Conservation (phyloP, 2,797 vertebrate species). For the Manis javanica region DNA sequence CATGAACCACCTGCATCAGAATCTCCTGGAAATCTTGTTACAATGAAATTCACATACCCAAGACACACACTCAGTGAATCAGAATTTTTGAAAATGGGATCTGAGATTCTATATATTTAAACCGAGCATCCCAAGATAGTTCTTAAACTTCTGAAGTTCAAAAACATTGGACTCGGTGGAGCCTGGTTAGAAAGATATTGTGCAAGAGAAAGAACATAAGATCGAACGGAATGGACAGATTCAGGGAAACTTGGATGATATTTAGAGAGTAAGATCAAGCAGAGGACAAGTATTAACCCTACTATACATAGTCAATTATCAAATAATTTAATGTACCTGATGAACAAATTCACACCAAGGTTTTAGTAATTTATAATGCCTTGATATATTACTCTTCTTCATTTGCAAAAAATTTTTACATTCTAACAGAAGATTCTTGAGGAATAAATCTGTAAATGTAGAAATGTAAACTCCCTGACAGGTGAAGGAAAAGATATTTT, state of each 20-base stretch:
- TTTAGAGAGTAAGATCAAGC: background rate
- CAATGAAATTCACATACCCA: background rate
- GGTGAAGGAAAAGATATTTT: slow-evolving; percentile 64
- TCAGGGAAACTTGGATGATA: background rate
- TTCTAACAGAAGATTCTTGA: slow-evolving; percentile 26
- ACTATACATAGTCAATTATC: background rate
- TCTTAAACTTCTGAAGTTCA: background rate
- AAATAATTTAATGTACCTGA: slow-evolving; percentile 31
- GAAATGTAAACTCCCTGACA: slow-evolving; percentile 53
- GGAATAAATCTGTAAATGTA: slow-evolving; percentile 59
- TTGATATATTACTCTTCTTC: slow-evolving; percentile 7
- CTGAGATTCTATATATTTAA: background rate
- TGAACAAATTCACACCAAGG: slow-evolving; percentile 36
- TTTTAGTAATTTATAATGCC: slow-evolving; percentile 51
- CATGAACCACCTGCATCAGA: background rate
- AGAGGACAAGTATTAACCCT: background rate
- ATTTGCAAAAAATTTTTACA: background rate
- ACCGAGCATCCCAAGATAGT: background rate
- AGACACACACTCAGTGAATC: background rate
- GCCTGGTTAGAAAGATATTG: background rate
- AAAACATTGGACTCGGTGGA: background rate
- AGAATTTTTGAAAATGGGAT: background rate
- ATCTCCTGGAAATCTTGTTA: background rate
- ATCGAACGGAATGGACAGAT: background rate
- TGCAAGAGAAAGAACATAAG: background rate